Conservation (phyloP, 2,113 vertebrate species). For the Electrona antarctica region DNA sequence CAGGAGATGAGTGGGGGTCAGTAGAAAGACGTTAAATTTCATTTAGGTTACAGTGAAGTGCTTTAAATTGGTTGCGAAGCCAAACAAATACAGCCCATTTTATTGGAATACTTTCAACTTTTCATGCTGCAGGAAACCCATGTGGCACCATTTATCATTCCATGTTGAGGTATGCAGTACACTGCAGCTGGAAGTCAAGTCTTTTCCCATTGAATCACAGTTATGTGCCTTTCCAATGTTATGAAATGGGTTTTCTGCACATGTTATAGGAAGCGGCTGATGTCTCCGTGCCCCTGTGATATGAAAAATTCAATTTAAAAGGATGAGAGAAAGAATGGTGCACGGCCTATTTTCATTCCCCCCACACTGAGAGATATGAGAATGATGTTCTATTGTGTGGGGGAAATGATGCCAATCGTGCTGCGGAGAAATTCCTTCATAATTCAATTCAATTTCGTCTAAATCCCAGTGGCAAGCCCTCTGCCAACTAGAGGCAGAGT, state of each 20-base stretch:
- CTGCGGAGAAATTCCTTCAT: conserved; percentile 83
- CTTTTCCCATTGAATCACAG: conserved; percentile 67
- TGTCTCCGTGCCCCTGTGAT: conserved; percentile 81
- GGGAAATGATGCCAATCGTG: conserved; percentile 84
- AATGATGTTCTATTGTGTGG: conserved; percentile 83
- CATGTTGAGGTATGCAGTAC: conserved; percentile 54
- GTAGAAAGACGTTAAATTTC: conserved; percentile 3
- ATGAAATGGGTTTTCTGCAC: conserved; percentile 78
- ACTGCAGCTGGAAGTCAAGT: conserved; percentile 52
- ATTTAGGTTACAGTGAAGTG: conserved; percentile 21
- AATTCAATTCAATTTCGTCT: conserved; percentile 84
- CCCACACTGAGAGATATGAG: conserved; percentile 82
- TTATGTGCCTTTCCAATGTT: conserved; percentile 70
- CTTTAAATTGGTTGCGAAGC: conserved; percentile 20
- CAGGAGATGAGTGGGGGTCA: background rate
- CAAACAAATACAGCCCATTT: conserved; percentile 26
- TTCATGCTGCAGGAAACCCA: conserved; percentile 48
- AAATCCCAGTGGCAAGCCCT: conserved; percentile 80
- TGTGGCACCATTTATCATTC: conserved; percentile 67
- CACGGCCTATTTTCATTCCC: conserved; percentile 80
- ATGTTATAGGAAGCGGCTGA: conserved; percentile 81
- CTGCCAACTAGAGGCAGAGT: conserved; percentile 65
- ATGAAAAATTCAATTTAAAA: conserved; percentile 87
- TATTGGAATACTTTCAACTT: conserved; percentile 43
- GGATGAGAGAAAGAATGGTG: conserved; percentile 83